Conservation (phyloP, 2,797 vertebrate genomes). For the Acrossocheilus wenchowensis region DNA sequence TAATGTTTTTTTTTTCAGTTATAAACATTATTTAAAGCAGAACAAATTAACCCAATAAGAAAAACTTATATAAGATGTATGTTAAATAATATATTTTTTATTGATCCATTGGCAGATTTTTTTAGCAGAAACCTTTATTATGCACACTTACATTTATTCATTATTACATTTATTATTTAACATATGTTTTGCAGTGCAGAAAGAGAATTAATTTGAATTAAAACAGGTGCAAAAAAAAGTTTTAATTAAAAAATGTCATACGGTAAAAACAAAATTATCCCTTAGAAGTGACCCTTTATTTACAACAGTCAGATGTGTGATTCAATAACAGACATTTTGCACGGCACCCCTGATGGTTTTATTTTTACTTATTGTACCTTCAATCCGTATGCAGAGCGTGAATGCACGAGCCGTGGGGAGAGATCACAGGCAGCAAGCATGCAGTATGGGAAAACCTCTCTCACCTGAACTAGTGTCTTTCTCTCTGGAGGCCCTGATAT, state of each 20-base stretch:
- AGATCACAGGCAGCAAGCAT: slow-evolving; percentile 15
- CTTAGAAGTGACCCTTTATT: not conserved
- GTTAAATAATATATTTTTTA: not conserved
- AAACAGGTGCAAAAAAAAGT: not conserved
- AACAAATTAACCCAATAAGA: not conserved
- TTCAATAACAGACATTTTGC: not conserved
- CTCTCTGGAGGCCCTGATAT: slow-evolving; percentile 43
- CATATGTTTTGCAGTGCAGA: not conserved
- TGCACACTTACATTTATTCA: not conserved
- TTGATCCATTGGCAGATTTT: not conserved
- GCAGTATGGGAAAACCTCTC: slow-evolving; percentile 17
- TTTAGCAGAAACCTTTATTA: not conserved
- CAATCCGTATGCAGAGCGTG: not conserved
- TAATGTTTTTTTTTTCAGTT: not conserved
- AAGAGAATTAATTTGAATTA: not conserved
- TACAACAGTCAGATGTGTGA: not conserved
- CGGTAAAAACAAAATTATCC: not conserved
- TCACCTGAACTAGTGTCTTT: slow-evolving; percentile 31
- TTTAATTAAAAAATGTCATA: too few species aligned
- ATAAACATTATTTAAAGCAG: not conserved
- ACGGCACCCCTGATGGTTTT: not conserved
- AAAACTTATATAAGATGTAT: not conserved
- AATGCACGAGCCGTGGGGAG: slow-evolving; percentile 8
- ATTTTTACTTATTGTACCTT: not conserved
- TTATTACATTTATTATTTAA: not conserved